A percentile compares a stretch with the other conserved stretches of the same genome.
phyloP scores from a whole-genome alignment of 2,888 invertebrate species.

The Orthonevra nobilis region DNA sequence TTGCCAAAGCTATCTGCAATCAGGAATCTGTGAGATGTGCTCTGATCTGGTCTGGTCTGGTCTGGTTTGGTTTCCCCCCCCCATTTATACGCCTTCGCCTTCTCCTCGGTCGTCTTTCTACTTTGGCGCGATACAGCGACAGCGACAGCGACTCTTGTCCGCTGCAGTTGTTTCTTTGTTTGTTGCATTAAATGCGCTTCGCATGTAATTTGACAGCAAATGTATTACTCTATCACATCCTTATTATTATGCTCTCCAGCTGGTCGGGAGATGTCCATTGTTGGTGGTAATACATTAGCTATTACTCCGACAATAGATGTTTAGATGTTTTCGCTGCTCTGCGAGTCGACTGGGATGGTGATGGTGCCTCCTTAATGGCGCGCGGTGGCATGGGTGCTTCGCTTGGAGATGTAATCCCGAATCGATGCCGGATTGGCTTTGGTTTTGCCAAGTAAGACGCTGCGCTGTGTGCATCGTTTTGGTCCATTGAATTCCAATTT shows the following conservation, averaged over 20 bases:
- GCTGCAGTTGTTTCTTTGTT: slow-evolving; percentile 53
- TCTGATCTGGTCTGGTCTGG: slow-evolving; percentile 19
- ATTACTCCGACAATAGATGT: slow-evolving; percentile 70
- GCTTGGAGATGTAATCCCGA: slow-evolving; percentile 19
- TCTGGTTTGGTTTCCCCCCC: slow-evolving; percentile 51
- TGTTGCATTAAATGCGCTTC: slow-evolving; percentile 70
- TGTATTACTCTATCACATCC: slow-evolving; percentile 73
- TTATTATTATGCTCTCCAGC: slow-evolving; percentile 71
- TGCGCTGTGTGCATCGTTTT: slow-evolving; percentile 24
- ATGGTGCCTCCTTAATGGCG: no score
- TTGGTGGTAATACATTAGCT: slow-evolving; percentile 71
- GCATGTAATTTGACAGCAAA: slow-evolving; percentile 74
- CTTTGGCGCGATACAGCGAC: slow-evolving; percentile 11
- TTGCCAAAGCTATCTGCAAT: slow-evolving; percentile 67
- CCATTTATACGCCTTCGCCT: neutral
- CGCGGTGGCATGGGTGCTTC: slow-evolving; percentile 1
- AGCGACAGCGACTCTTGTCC: slow-evolving; percentile 57
- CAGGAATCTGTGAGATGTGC: slow-evolving; percentile 59
- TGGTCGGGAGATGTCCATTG: slow-evolving; percentile 69
- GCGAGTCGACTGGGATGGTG: slow-evolving; percentile 2
- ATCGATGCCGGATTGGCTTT: slow-evolving; percentile 11
- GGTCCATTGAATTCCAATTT: slow-evolving; percentile 60
- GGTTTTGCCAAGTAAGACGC: slow-evolving; percentile 32
- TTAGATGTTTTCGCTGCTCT: slow-evolving; percentile 66
- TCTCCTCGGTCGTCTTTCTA: neutral